A percentile compares a stretch with the other conserved stretches of the same genome.
Conservation (phyloP, 2,888 invertebrate species). For the Drosophila paranaensis region DNA sequence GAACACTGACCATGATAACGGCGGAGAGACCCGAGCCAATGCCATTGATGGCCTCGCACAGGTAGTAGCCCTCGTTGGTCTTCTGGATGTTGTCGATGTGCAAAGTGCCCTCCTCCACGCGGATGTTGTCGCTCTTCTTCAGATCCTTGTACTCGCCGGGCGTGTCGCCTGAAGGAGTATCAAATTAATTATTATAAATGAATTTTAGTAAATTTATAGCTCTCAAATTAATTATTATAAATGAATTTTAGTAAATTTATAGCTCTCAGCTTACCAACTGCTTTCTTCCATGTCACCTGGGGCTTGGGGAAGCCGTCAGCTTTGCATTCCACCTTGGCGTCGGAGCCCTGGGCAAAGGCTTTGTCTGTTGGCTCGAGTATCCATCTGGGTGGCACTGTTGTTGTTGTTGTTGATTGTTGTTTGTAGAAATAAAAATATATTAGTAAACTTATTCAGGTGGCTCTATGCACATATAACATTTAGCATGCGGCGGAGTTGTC, state of each 20-base stretch:
- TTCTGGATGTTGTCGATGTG: slow-evolving; percentile 96
- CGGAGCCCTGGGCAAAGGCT: slow-evolving; percentile 97
- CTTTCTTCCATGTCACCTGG: slow-evolving; percentile 97
- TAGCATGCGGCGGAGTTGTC: slow-evolving; percentile 74
- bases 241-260: too few species aligned
- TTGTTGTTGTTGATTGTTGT: slow-evolving; percentile 21
- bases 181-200: too few species aligned
- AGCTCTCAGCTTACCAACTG: slow-evolving; percentile 89
- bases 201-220: too few species aligned
- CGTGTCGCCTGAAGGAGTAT: slow-evolving; percentile 88
- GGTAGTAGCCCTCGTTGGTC: slow-evolving; percentile 96
- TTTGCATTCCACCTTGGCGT: slow-evolving; percentile 97
- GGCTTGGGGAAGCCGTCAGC: slow-evolving; percentile 98
- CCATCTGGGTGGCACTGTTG: slow-evolving; percentile 96
- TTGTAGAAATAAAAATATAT: slow-evolving; percentile 59
- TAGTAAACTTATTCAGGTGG: slow-evolving; percentile 47
- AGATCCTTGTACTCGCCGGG: slow-evolving; percentile 97
- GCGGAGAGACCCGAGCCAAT: slow-evolving; percentile 98
- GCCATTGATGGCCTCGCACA: slow-evolving; percentile 98
- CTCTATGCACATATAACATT: slow-evolving; percentile 11
- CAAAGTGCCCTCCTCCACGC: slow-evolving; percentile 97
- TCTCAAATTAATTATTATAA: too few species aligned
- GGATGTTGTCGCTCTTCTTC: slow-evolving; percentile 95
- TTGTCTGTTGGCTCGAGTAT: slow-evolving; percentile 97
- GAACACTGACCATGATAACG: slow-evolving; percentile 96